Conservation (phyloP, 1,140 invertebrate species). For the Brachionus asplanchnoidis region DNA sequence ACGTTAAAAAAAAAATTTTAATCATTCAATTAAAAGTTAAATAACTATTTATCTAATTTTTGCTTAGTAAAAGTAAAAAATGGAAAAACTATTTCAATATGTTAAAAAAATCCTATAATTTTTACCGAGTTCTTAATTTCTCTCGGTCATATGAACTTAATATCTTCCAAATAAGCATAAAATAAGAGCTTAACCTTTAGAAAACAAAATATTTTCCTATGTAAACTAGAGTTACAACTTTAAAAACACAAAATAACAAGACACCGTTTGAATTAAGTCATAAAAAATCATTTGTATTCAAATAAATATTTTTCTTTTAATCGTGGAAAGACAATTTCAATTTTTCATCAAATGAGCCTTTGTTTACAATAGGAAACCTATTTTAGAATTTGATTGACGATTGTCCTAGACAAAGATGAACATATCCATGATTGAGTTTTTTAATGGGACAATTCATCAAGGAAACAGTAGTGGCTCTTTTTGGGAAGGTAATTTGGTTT, state of each 20-base stretch:
- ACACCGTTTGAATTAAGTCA: conserved; percentile 8
- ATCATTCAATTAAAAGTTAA: neutral
- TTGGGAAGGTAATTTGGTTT: neutral
- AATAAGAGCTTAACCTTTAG: conserved; percentile 34
- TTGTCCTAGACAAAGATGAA: neutral
- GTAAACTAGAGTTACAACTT: neutral
- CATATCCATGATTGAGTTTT: conserved; percentile 12
- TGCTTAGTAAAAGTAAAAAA: neutral
- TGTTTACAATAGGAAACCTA: neutral
- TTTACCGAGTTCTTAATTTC: neutral
- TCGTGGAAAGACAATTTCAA: neutral
- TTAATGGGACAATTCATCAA: neutral
- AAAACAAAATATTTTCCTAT: neutral
- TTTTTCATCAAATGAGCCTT: neutral
- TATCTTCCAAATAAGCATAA: neutral
- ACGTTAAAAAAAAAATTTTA: neutral
- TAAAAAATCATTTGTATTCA: neutral
- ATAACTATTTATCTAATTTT: neutral
- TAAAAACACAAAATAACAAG: neutral
- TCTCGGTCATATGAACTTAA: neutral
- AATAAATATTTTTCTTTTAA: neutral
- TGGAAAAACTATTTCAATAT: neutral
- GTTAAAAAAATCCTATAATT: neutral
- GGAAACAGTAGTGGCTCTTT: neutral
- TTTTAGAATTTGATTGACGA: neutral